phyloP scores from a whole-genome alignment of 2,797 vertebrate genomes.

The Siniperca undulata region DNA sequence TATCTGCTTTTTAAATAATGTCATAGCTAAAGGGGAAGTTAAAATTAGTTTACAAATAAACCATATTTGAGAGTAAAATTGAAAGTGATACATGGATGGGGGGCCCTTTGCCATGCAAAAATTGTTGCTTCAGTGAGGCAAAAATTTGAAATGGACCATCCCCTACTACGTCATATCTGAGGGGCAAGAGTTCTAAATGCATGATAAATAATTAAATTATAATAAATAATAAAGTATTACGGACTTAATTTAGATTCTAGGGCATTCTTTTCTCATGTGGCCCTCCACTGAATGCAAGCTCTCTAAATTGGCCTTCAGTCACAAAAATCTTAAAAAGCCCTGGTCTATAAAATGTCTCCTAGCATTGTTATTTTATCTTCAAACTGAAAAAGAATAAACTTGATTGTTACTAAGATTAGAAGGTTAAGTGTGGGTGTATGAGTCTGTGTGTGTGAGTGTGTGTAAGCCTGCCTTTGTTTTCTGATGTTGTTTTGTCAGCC shows the following conservation, averaged over 20 bases:
- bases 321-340: conserved; percentile 17
- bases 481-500: conserved; percentile 29
- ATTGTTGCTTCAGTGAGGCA: background rate
- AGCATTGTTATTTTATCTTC: background rate
- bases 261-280: conserved; percentile 36
- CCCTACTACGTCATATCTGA: conserved; percentile 28
- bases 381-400: conserved; percentile 18
- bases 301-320: conserved; percentile 11
- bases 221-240: conserved; percentile 64
- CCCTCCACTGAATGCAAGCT: conserved; percentile 18
- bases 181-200: conserved; percentile 44
- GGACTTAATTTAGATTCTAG: conserved; percentile 61
- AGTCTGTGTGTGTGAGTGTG: background rate
- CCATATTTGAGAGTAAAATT: background rate
- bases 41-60: background rate
- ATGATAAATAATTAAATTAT: conserved; percentile 62
- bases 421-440: background rate
- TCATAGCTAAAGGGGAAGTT: background rate
- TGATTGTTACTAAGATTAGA: conserved; percentile 23
- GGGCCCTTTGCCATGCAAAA: background rate
- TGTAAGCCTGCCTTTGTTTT: conserved; percentile 30
- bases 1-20: background rate
- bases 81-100: background rate
- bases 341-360: conserved; percentile 1
- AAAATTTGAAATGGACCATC: conserved; percentile 33